phyloP scores from a whole-genome alignment of 2,797 vertebrate genomes.

The Sciurus carolinensis region DNA sequence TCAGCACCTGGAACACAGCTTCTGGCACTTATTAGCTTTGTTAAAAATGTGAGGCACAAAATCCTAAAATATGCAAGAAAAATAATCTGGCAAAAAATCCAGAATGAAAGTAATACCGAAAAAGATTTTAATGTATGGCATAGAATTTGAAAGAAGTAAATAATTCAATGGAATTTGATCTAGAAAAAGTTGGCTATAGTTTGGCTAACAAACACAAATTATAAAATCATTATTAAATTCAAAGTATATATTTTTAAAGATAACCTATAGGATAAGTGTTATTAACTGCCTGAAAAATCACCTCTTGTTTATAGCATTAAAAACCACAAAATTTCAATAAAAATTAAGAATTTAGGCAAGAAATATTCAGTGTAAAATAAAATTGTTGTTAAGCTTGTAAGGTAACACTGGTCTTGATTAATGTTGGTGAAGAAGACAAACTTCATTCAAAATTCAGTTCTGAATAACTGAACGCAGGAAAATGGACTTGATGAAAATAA shows the following conservation, averaged over 20 bases:
- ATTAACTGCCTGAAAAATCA: constrained; percentile 17
- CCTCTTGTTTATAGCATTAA: constrained; percentile 9
- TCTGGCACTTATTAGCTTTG: not conserved
- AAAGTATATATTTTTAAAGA: not conserved
- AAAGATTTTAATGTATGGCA: not conserved
- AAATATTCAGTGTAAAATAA: constrained; percentile 24
- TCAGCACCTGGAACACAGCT: not conserved
- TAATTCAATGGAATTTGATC: not conserved
- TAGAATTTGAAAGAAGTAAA: constrained; percentile 46
- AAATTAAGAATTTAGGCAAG: not conserved
- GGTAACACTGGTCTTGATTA: constrained; percentile 9
- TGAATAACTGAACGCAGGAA: not conserved
- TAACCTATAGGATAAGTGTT: not conserved
- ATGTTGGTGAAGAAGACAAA: constrained; percentile 14
- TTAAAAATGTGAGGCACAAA: not conserved
- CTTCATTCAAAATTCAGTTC: constrained; percentile 26
- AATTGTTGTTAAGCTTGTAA: constrained; percentile 1
- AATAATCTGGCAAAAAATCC: not conserved
- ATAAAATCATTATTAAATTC: not conserved
- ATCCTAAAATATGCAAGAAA: constrained; percentile 46
- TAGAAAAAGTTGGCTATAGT: constrained; percentile 32
- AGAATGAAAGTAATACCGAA: constrained; percentile 1
- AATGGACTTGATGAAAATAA: not conserved
- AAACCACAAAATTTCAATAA: not conserved
- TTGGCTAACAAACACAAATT: not conserved